Conservation (phyloP, 2,888 invertebrate species). For the Nymphalis c-album region DNA sequence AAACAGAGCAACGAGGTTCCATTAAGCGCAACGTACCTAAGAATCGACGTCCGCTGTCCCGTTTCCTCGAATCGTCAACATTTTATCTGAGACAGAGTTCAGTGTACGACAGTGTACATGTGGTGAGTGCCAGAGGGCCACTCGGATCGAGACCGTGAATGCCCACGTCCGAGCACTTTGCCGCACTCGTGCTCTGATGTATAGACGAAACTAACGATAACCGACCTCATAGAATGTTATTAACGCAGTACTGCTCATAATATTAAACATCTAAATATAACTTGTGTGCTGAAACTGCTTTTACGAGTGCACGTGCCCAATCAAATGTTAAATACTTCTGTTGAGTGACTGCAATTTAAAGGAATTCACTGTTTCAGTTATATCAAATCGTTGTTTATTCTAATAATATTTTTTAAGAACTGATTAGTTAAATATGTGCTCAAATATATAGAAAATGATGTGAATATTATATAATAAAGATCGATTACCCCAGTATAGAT, state of each 20-base stretch:
- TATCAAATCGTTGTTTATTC: no score
- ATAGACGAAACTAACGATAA: slow-evolving; percentile 21
- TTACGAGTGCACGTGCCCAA: slow-evolving; percentile 4
- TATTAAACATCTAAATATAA: slow-evolving; percentile 9
- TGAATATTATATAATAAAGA: no score
- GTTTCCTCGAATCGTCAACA: slow-evolving; percentile 67
- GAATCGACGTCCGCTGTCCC: slow-evolving; percentile 52
- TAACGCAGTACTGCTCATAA: slow-evolving; percentile 2
- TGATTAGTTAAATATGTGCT: no score
- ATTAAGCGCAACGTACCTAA: slow-evolving; percentile 16
- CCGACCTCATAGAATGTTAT: slow-evolving; percentile 1
- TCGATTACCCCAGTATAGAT: no score
- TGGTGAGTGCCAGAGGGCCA: slow-evolving; percentile 39
- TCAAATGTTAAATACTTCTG: neutral
- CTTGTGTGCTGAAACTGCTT: slow-evolving; percentile 6
- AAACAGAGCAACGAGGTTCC: slow-evolving; percentile 11
- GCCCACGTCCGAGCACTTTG: slow-evolving; percentile 39
- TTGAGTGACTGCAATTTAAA: neutral
- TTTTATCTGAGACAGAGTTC: slow-evolving; percentile 64
- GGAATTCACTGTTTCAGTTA: neutral
- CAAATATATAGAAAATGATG: no score
- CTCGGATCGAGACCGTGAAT: slow-evolving; percentile 36
- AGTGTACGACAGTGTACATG: slow-evolving; percentile 63
- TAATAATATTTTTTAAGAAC: no score
- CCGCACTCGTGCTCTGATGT: slow-evolving; percentile 26